Conservation (phyloP, 2,113 vertebrate genomes). For the Antennarius striatus region DNA sequence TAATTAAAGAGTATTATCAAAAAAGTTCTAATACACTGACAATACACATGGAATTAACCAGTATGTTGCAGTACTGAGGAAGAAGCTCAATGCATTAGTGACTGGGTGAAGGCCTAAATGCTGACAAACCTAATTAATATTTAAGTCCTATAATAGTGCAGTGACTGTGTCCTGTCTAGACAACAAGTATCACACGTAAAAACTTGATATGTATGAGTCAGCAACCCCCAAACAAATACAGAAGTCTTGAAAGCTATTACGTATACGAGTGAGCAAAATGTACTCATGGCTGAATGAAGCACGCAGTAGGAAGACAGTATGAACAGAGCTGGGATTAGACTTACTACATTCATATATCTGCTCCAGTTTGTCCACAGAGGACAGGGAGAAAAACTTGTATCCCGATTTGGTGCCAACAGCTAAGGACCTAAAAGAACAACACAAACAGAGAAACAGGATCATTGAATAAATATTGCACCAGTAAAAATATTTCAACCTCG, state of each 20-base stretch:
- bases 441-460: conserved; percentile 13
- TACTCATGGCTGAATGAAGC: too few relatives aligned
- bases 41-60: too few relatives aligned
- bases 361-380: conserved; percentile 98
- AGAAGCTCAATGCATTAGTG: background rate
- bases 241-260: background rate
- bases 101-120: background rate
- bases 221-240: background rate
- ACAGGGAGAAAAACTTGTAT: conserved; percentile 99
- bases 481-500: background rate
- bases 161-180: background rate
- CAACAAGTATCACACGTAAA: background rate
- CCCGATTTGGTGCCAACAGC: conserved; percentile 98
- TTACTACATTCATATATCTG: conserved; percentile 99
- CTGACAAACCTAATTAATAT: conserved; percentile 32
- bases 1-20: background rate
- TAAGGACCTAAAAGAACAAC: conserved; percentile 84
- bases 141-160: conserved; percentile 30
- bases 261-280: background rate
- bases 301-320: background rate
- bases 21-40: background rate
- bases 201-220: background rate
- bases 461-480: conserved; percentile 3
- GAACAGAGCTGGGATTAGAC: conserved; percentile 60
- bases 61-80: too few relatives aligned